Evolutionary conservation across 2,113 vertebrate genomes (phyloP).

Genomic region (Stomatorhinus ivindoensis): DNA sequence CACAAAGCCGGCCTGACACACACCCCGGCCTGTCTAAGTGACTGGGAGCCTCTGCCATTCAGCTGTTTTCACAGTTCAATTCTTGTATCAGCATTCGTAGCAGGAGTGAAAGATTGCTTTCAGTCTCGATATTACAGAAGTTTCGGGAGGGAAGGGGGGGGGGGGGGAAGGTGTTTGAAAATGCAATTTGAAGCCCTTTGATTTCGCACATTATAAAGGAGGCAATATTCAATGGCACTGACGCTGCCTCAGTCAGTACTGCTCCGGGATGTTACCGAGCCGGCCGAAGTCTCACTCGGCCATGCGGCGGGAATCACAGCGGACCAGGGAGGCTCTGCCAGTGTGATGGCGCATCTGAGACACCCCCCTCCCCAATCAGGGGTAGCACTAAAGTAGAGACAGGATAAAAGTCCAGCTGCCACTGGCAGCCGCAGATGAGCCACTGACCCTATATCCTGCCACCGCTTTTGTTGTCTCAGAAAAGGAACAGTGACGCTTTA

Average conservation of each 20-base stretch:
- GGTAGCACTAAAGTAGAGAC: neutral
- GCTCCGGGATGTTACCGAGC: neutral
- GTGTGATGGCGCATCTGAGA: neutral
- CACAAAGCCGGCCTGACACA: neutral
- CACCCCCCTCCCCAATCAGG: neutral
- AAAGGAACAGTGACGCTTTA: neutral
- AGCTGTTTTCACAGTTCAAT: conserved; percentile 9
- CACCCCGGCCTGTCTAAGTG: neutral
- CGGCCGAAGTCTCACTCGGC: neutral
- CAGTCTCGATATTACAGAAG: neutral
- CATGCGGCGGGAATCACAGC: too few species aligned
- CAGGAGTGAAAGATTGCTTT: conserved; percentile 7
- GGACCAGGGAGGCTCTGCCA: neutral
- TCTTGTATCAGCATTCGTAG: conserved; percentile 7
- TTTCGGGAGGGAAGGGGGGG: neutral
- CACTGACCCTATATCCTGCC: neutral
- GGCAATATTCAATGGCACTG: conserved; percentile 9
- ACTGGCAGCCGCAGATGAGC: neutral
- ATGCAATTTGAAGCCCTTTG: conserved; percentile 13
- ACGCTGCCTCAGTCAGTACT: neutral
- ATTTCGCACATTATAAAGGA: neutral
- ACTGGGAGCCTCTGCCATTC: neutral
- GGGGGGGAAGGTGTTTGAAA: neutral
- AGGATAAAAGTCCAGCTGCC: neutral
- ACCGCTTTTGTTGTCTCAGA: neutral